Conservation (phyloP, 2,797 vertebrate genomes). For the Basileuterus tristriatus region DNA sequence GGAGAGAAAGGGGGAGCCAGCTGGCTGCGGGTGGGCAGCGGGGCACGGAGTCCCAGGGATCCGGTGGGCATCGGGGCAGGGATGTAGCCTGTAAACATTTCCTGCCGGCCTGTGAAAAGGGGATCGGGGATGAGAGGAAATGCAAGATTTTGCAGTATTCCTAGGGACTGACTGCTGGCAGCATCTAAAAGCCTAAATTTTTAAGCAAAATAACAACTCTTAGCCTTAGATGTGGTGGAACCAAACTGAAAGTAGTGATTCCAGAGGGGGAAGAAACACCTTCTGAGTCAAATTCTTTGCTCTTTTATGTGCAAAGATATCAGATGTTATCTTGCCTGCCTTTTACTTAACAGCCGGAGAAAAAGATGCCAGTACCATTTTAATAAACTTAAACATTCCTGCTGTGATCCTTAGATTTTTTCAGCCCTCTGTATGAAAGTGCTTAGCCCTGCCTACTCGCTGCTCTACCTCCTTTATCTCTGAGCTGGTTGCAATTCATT, state of each 20-base stretch:
- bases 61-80: rapidly evolving
- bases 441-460: neutral
- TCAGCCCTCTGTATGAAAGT: neutral
- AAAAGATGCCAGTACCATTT: neutral
- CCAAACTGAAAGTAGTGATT: neutral
- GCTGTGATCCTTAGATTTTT: neutral
- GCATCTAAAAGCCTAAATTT: neutral
- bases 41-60: rapidly evolving
- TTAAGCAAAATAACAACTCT: neutral
- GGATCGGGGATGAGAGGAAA: rapidly evolving
- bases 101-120: rapidly evolving
- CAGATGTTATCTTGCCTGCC: neutral
- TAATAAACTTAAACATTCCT: neutral
- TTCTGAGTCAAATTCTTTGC: neutral
- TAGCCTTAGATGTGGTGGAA: neutral
- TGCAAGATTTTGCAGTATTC: neutral
- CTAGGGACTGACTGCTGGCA: neutral
- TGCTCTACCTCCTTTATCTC: neutral
- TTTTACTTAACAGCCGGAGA: neutral
- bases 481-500: neutral
- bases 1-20: neutral
- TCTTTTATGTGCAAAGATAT: neutral
- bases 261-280: neutral
- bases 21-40: neutral
- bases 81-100: rapidly evolving